Percentiles rank a stretch among this genome's conserved stretches.
Conservation (phyloP, 2,797 vertebrate species). For the Mionectes olivaceus region DNA sequence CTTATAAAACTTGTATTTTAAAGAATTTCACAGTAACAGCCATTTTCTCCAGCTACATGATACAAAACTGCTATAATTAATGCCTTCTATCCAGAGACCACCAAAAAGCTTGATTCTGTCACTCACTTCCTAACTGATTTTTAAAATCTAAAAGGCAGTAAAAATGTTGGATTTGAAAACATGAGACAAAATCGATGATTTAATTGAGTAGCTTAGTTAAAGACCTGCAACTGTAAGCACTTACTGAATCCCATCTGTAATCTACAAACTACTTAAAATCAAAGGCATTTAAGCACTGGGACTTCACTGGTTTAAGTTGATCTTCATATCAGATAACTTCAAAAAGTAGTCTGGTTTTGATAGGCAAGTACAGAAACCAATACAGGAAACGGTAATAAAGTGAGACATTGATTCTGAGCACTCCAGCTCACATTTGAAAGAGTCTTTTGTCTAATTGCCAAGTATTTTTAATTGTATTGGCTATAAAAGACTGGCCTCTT, state of each 20-base stretch:
- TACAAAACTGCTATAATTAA: background rate
- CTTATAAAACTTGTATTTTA: background rate
- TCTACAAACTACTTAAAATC: background rate
- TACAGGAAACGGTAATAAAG: constrained; percentile 9
- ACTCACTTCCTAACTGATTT: background rate
- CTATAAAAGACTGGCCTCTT: background rate
- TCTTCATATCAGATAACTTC: background rate
- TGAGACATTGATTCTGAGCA: background rate
- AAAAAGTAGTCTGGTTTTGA: background rate
- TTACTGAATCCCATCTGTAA: background rate
- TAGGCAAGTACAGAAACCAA: background rate
- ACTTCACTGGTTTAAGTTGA: background rate
- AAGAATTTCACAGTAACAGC: background rate
- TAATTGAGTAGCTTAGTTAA: background rate
- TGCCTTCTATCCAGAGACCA: background rate
- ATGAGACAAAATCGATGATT: background rate
- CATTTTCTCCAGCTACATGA: background rate
- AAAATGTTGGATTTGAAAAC: background rate
- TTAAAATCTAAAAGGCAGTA: background rate
- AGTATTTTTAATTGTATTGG: background rate
- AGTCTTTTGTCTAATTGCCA: background rate
- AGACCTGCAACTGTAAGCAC: background rate
- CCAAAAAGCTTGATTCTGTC: background rate
- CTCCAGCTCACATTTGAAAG: background rate
- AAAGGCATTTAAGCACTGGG: background rate